Evolutionary conservation across 1,140 invertebrate species (phyloP).

Genomic region (Rhysida immarginata): DNA sequence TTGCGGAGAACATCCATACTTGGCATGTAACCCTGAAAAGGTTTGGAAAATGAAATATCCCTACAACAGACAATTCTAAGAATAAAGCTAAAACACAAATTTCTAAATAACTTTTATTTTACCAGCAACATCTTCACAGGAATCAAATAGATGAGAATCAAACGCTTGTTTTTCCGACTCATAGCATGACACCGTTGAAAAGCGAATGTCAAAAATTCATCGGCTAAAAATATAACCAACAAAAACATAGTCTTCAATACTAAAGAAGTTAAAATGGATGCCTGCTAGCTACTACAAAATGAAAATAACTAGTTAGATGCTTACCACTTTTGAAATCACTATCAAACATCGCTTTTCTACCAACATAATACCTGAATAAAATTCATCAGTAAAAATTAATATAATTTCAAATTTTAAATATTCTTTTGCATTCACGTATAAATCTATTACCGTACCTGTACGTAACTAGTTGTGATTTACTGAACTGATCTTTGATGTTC

Average conservation of each 20-base stretch:
- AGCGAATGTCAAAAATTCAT: slow-evolving; percentile 80
- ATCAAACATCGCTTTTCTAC: slow-evolving; percentile 94
- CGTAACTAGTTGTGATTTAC: slow-evolving; percentile 64
- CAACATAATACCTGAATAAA: slow-evolving; percentile 65
- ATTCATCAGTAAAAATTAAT: neutral
- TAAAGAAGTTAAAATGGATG: no score
- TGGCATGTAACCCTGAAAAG: slow-evolving; percentile 65
- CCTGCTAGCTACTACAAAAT: no score
- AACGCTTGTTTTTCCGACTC: slow-evolving; percentile 74
- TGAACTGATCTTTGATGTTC: slow-evolving; percentile 72
- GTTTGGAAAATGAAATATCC: slow-evolving; percentile 1
- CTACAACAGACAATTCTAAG: neutral
- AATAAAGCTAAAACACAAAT: neutral
- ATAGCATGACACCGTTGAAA: slow-evolving; percentile 74
- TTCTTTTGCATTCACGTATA: no score
- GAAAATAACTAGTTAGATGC: slow-evolving; percentile 1
- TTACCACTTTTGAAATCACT: slow-evolving; percentile 74
- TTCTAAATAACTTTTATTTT: slow-evolving; percentile 17
- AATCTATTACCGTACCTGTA: slow-evolving; percentile 62
- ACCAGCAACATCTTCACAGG: slow-evolving; percentile 90
- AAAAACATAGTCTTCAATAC: no score
- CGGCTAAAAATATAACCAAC: slow-evolving; percentile 45
- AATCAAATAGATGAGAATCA: slow-evolving; percentile 89
- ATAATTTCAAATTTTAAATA: no score
- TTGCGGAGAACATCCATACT: slow-evolving; percentile 59